Base-by-base conservation (phyloP, 1,140 invertebrate genomes). In the Psix sp. region DNA sequence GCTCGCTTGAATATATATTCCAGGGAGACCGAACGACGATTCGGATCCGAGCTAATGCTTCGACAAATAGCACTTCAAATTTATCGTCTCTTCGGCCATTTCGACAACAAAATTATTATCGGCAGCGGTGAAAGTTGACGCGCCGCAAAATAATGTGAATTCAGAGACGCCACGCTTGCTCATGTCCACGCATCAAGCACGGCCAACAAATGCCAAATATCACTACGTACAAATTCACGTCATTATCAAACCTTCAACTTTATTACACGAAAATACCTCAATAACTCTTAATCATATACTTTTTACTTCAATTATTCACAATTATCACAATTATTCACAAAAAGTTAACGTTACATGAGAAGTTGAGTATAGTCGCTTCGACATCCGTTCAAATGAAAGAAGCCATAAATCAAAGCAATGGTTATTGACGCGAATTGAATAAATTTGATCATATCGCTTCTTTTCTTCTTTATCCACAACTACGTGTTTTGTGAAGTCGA, bases 61-160 rank as follows among this genome's bases (percentile, higher is more conserved):
- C 40, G 52, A 73, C 70, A 66, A 73, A 73, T 73, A 73, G 70
- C 54, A 20, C n/a, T 36, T 14, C 39, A 11, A 60, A 73, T 73
- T 59, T 60, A 66, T 73, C 60, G 60, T 39, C 18, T 65, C 56
- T 59, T 39, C 46, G 36, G 33, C 31, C 40, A 60, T 66, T 66
- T 73, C 49, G 52, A 20, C 54, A 60, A 66, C 60, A 31, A 66
- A 73, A 73, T 73, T 65, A 60, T 66, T 66, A 59, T 73, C 68
- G 52, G 40, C 52, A 15, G 24, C 46, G 52, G 68, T 72, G 68
- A 72, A 72, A 72, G 67, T 43, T 43, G 67, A 72, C 59, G 59
- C 42, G 38, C 45, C n/a, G 57, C 33, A 45, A 59, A 54, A 40
- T 72, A 59, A 65, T 52, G 59, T 15, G 68, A 52, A 63, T 59